These are phyloP conservation scores for Aphis craccivora DNA, from an alignment of 1,140 invertebrate species.

Conservation along the genomic window DNA sequence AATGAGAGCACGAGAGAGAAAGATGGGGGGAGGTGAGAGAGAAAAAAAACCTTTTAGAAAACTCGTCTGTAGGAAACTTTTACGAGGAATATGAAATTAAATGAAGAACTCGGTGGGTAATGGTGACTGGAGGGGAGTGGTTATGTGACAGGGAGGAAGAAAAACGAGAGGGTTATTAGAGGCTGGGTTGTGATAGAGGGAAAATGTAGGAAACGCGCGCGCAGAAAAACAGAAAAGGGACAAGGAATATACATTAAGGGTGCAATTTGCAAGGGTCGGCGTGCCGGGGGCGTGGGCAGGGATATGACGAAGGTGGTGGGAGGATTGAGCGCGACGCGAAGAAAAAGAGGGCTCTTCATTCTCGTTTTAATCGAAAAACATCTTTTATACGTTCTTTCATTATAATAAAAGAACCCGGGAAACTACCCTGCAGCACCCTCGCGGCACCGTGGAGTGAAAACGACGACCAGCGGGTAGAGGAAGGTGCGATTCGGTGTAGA, in stretches of 20 bases:
- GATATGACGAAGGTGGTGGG: neutral
- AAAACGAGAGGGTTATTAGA: conserved; percentile 49
- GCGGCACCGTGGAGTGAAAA: neutral
- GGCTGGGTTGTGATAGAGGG: neutral
- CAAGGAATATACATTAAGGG: conserved; percentile 58
- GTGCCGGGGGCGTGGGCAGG: neutral
- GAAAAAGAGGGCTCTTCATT: conserved; percentile 57
- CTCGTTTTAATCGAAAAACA: conserved; percentile 58
- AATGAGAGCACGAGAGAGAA: no score
- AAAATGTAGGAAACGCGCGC: conserved; percentile 42
- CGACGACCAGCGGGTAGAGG: neutral
- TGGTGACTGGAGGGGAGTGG: conserved; percentile 9
- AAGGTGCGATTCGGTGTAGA: neutral
- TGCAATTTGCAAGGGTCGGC: conserved; percentile 45
- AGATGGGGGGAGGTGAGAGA: neutral
- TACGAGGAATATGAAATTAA: conserved; percentile 36
- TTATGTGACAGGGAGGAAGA: conserved; percentile 49
- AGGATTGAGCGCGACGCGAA: conserved; percentile 25
- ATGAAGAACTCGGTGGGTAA: conserved; percentile 50
- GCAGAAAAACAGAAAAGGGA: conserved; percentile 57
- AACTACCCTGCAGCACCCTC: neutral
- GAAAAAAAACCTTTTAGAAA: conserved; percentile 44
- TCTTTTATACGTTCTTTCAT: conserved; percentile 56
- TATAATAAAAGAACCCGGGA: conserved; percentile 57
- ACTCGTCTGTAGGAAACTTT: conserved; percentile 40